Evolutionary conservation across 2,888 invertebrate species (phyloP), one percentile per base, ranked within the genome.

Genomic region (Dasysyrphus albostriatus): DNA sequence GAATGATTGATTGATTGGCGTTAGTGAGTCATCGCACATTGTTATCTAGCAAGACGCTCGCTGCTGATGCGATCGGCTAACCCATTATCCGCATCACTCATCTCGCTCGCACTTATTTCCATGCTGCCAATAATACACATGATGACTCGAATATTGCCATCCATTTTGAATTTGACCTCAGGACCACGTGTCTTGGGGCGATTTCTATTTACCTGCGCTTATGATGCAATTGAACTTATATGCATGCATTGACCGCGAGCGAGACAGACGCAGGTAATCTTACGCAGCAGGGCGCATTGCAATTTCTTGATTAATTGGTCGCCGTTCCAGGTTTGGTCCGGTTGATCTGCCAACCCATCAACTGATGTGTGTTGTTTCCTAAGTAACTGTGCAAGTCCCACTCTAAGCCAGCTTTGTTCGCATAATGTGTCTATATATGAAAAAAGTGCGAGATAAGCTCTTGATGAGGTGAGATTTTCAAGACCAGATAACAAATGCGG

Each of bases 301-400:
- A 87, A 87, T 87, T 87, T 87, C 87, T 87, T 87, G 87, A 87
- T 87, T 87, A 87, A 87, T 87, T 87, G 83, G 78, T 79, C 75
- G 39, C 54, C 29, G 29, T 54, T 59, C 69, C 78, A 56, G 73
- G 74, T 69, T 24, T 67, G 76, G 76, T 79, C 61, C 84, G 76
- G 80, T 65, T 67, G 77, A 75, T 73, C 67, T 67, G 76, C 47
- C 81, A 73, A 49, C 54, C 69, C 69, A 39, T 69, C 69, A 72
- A 58, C 29, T 54, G 70, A 81, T 81, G 74, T 83, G 14, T 51
- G 73, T 24, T 76, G 72, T 47, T 37, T 69, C 80, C 80, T 85
- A 70, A 80, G 24, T 44, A 44, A 44, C n/a, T 44, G n/a, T n/a
- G 29, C 8, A 10, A 37, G n/a, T 67, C 67, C 34, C 34, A 49